A percentile compares a stretch with the other conserved stretches of the same genome.
phyloP scores from a whole-genome alignment of 1,140 invertebrate species.

The Phortica variegata region DNA sequence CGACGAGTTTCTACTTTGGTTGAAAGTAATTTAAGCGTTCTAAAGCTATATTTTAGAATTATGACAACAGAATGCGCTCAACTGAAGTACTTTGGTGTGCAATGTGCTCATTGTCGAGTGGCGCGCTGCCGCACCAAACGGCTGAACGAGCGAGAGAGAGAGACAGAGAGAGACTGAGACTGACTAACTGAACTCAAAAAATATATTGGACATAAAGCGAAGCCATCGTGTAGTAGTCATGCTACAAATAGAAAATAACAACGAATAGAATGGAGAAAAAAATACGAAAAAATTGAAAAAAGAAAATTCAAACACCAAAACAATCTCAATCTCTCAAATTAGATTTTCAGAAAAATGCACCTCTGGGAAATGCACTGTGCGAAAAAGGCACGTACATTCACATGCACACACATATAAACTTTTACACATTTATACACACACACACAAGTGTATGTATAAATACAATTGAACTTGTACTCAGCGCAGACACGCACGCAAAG shows the following conservation, averaged over 20 bases:
- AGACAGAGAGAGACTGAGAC: too few species aligned
- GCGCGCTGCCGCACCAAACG: too few species aligned
- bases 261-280: neutral
- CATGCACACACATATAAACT: constrained; percentile 3
- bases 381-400: constrained; percentile 32
- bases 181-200: too few species aligned
- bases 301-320: constrained; percentile 52
- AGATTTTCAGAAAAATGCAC: constrained; percentile 57
- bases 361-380: constrained; percentile 55
- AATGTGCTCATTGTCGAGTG: too few species aligned
- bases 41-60: constrained; percentile 19
- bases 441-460: constrained; percentile 2
- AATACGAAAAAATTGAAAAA: neutral
- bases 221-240: too few species aligned
- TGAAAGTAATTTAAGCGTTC: constrained; percentile 20
- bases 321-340: constrained; percentile 56
- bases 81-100: constrained; percentile 24
- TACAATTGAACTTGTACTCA: too few species aligned
- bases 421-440: neutral
- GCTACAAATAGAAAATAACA: too few species aligned
- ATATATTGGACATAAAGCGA: too few species aligned
- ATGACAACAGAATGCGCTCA: constrained; percentile 25
- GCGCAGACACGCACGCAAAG: constrained; percentile 13
- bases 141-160: too few species aligned
- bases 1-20: too few species aligned